Percentiles rank a stretch among this genome's conserved stretches.
These are phyloP conservation scores for Mystacornis crossleyi DNA, from an alignment of 2,113 vertebrate genomes.

Conservation along the genomic window DNA sequence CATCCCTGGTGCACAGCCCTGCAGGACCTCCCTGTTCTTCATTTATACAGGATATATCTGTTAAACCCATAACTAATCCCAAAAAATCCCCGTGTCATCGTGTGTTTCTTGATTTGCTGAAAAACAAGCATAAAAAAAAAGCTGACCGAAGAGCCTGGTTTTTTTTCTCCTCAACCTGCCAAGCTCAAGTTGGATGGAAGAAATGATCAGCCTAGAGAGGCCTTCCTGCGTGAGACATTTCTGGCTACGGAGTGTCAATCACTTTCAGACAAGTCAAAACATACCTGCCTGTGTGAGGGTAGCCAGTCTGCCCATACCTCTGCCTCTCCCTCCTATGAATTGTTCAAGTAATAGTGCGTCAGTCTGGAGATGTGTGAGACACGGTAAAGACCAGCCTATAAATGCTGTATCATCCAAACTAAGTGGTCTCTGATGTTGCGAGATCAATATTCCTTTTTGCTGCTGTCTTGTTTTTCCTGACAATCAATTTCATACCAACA, in stretches of 20 bases:
- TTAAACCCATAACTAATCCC: neutral
- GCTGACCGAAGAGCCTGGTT: neutral
- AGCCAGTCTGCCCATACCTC: neutral
- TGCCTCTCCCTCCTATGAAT: fast-evolving
- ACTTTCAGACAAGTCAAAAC: neutral
- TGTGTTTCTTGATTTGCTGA: neutral
- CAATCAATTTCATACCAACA: neutral
- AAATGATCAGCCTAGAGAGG: neutral
- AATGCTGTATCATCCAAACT: conserved; percentile 1
- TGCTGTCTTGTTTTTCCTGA: neutral
- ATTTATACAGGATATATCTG: neutral
- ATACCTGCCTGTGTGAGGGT: neutral
- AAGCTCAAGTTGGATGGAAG: neutral
- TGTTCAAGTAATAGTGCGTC: neutral
- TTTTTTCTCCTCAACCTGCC: neutral
- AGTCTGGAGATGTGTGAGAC: neutral
- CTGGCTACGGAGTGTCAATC: neutral
- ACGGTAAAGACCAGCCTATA: neutral
- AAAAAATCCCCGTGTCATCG: neutral
- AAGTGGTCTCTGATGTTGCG: neutral
- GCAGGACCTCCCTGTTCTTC: neutral
- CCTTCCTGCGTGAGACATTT: neutral
- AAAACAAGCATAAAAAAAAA: neutral
- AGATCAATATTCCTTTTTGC: neutral
- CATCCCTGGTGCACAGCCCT: neutral